phyloP scores from a whole-genome alignment of 2,797 vertebrate species.

The Salarias fasciatus region DNA sequence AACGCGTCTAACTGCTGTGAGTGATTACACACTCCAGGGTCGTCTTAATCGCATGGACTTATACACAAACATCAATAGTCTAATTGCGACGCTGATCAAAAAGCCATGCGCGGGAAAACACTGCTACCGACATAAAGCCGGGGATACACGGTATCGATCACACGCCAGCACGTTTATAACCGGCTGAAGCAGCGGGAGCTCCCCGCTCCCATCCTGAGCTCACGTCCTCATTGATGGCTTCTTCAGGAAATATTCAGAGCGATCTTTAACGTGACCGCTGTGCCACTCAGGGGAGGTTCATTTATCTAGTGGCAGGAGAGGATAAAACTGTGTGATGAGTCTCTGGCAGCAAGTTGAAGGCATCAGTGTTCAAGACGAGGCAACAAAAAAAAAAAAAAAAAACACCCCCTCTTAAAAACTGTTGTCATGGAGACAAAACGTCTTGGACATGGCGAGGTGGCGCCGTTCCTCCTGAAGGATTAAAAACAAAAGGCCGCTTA shows the following conservation, averaged over 20 bases:
- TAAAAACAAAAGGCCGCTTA: constrained; percentile 49
- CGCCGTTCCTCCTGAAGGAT: constrained; percentile 16
- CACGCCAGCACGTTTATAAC: constrained; percentile 2
- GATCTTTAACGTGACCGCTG: constrained; percentile 60
- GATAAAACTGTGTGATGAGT: constrained; percentile 23
- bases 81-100: constrained; percentile 28
- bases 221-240: constrained; percentile 60
- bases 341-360: constrained; percentile 6
- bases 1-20: constrained; percentile 12
- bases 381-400: too few relatives aligned
- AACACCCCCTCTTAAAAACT: constrained; percentile 24
- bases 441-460: constrained; percentile 22
- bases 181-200: constrained; percentile 18
- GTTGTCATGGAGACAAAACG: constrained; percentile 57
- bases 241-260: constrained; percentile 47
- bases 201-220: constrained; percentile 50
- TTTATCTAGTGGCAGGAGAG: constrained; percentile 40
- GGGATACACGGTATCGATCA: constrained; percentile 3
- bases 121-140: constrained; percentile 8
- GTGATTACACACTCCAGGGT: constrained; percentile 15
- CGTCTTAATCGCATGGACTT: constrained; percentile 4
- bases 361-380: constrained; percentile 15
- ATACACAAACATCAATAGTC: constrained; percentile 19
- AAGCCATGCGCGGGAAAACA: constrained; percentile 11
- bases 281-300: constrained; percentile 63